Percentiles rank a stretch among this genome's conserved stretches.
Evolutionary conservation across 2,113 vertebrate genomes (phyloP).

Genomic region (Archilochus colubris): DNA sequence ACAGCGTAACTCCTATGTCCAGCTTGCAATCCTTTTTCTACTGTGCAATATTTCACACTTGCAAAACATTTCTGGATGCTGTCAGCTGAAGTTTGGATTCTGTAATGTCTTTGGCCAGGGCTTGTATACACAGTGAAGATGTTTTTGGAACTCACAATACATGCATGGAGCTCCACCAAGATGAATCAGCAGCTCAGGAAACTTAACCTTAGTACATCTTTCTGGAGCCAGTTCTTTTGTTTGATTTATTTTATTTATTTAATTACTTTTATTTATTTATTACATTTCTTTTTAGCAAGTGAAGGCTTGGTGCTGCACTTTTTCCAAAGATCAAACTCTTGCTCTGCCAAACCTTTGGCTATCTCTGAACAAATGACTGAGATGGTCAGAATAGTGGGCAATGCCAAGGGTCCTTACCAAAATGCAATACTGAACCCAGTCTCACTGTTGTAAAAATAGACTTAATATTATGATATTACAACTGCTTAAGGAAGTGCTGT

Average conservation of each 20-base stretch:
- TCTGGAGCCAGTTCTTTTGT: not conserved
- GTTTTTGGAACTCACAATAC: slow-evolving; percentile 49
- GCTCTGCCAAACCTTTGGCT: not conserved
- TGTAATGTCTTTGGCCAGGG: slow-evolving; percentile 42
- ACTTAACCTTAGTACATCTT: not conserved
- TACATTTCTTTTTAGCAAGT: slow-evolving; percentile 2
- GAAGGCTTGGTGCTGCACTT: not conserved
- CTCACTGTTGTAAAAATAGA: not conserved
- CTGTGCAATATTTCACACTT: not conserved
- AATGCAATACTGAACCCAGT: not conserved
- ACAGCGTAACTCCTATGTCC: too few species aligned
- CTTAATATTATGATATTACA: not conserved
- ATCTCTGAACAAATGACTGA: not conserved
- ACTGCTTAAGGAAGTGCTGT: not conserved
- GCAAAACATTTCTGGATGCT: slow-evolving; percentile 53
- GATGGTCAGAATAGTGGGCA: not conserved
- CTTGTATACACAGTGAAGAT: slow-evolving; percentile 55
- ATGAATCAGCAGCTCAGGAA: slow-evolving; percentile 71
- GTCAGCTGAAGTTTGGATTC: slow-evolving; percentile 47
- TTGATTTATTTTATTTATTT: too few species aligned
- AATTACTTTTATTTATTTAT: not conserved
- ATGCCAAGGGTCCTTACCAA: not conserved
- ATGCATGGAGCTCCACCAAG: slow-evolving; percentile 61
- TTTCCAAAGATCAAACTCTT: not conserved
- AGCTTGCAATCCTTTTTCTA: not conserved